phyloP scores from a whole-genome alignment of 2,797 vertebrate species.

The Sebastes baramenuke region DNA sequence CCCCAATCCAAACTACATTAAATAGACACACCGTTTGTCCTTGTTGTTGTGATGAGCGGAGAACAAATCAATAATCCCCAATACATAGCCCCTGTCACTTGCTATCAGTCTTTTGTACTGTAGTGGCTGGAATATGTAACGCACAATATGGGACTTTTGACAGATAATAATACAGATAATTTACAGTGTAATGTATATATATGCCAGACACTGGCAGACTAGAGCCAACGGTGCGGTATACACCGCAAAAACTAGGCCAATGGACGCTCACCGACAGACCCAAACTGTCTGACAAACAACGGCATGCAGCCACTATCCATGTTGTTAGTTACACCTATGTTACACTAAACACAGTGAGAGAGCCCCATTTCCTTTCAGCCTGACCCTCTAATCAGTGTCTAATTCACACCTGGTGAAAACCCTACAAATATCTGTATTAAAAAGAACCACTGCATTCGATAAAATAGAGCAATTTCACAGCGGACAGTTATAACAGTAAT shows the following conservation, averaged over 20 bases:
- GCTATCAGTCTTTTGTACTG: not conserved
- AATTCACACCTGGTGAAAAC: not conserved
- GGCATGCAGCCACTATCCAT: not conserved
- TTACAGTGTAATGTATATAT: too few species aligned
- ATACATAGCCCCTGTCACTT: not conserved
- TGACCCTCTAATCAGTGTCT: not conserved
- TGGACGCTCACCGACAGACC: too few species aligned
- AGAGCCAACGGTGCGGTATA: too few species aligned
- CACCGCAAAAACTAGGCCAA: too few species aligned
- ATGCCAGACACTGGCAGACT: too few species aligned
- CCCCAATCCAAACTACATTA: slow-evolving; percentile 28
- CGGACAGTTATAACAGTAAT: not conserved
- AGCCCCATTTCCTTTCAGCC: not conserved
- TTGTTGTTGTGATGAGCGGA: slow-evolving; percentile 28
- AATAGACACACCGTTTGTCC: slow-evolving; percentile 31
- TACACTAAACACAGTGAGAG: not conserved
- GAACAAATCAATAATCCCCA: slow-evolving; percentile 44
- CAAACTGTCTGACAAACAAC: not conserved
- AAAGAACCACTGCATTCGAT: not conserved
- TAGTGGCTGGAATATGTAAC: not conserved
- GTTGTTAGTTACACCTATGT: not conserved
- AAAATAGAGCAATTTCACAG: not conserved
- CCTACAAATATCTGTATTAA: not conserved
- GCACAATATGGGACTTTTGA: slow-evolving; percentile 1
- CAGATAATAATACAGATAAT: too few species aligned